Percentiles rank a stretch among this genome's conserved stretches.
Conservation (phyloP, 2,888 invertebrate genomes). For the Mycalesis mineus region DNA sequence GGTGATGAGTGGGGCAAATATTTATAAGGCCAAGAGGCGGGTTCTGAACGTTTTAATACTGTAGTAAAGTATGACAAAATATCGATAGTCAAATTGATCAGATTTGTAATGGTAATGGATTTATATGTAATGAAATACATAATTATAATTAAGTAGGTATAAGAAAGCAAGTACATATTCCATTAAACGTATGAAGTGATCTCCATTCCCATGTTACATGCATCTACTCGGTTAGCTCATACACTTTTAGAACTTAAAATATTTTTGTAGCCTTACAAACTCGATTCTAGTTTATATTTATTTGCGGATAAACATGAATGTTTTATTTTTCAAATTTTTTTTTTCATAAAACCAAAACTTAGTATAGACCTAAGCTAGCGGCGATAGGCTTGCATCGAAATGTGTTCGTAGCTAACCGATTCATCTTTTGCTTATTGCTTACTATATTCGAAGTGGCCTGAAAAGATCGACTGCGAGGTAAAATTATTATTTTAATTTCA, state of each 20-base stretch:
- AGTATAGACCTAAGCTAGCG: conserved; percentile 24
- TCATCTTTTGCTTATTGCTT: conserved; percentile 69
- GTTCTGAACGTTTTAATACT: too few species aligned
- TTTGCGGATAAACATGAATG: conserved; percentile 4
- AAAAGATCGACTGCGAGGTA: conserved; percentile 73
- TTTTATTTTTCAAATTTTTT: neutral
- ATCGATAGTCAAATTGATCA: too few species aligned
- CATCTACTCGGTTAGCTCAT: neutral
- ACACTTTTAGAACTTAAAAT: neutral
- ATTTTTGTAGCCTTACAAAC: neutral
- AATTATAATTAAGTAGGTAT: too few species aligned
- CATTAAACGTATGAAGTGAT: too few species aligned
- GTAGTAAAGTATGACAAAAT: too few species aligned
- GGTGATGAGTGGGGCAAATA: too few species aligned
- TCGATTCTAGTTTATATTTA: conserved; percentile 2
- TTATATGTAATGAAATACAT: too few species aligned
- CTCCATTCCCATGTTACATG: too few species aligned
- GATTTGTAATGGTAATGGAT: too few species aligned
- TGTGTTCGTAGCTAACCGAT: conserved; percentile 44
- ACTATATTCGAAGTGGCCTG: conserved; percentile 67
- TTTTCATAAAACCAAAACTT: neutral
- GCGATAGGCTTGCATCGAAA: conserved; percentile 36
- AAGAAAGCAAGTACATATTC: too few species aligned
- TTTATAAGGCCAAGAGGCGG: too few species aligned
- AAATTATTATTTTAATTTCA: conserved; percentile 33